Conservation (phyloP, 2,888 invertebrate genomes). For the Ecliptopera silaceata region DNA sequence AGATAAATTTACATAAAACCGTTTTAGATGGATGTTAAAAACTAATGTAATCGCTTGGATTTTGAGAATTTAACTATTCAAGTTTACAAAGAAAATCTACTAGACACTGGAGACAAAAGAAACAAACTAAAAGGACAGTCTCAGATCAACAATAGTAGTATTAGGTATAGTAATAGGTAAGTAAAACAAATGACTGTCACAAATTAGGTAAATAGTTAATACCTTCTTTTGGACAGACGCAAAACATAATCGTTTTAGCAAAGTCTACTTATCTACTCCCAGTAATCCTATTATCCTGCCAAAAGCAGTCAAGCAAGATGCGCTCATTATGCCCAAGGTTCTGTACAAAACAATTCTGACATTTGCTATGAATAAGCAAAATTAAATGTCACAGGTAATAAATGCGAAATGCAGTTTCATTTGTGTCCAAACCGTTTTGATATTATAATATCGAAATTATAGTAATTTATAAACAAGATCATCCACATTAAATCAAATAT, state of each 20-base stretch:
- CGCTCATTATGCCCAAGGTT: conserved; percentile 16
- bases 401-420: conserved; percentile 8
- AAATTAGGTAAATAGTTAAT: neutral
- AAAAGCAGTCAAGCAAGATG: conserved; percentile 11
- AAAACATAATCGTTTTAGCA: conserved; percentile 14
- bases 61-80: too few species aligned
- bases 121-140: too few species aligned
- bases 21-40: too few species aligned
- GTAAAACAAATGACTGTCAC: neutral
- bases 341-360: conserved; percentile 8
- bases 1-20: too few species aligned
- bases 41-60: too few species aligned
- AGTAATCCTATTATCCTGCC: conserved; percentile 15
- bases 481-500: neutral
- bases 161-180: too few species aligned
- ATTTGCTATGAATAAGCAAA: conserved; percentile 7
- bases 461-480: neutral
- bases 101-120: too few species aligned
- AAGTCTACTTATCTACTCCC: conserved; percentile 2
- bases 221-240: neutral
- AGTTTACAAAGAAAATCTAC: too few species aligned
- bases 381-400: neutral
- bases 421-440: neutral
- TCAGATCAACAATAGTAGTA: too few species aligned
- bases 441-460: neutral